Conservation (phyloP, 2,888 invertebrate species). For the Phrixothrix hirtus region DNA sequence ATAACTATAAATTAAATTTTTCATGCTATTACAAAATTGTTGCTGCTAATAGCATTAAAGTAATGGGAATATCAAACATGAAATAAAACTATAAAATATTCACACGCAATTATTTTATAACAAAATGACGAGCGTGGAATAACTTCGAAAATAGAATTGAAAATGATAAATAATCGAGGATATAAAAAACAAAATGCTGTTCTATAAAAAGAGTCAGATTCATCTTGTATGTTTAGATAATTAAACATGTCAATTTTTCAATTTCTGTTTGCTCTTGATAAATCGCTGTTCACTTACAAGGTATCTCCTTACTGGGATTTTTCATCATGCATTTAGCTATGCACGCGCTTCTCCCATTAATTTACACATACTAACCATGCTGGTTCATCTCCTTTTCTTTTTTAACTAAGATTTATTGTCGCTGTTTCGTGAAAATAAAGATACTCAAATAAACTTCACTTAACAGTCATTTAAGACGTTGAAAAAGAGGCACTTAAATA, state of each 20-base stretch:
- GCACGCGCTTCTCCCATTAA: conserved; percentile 24
- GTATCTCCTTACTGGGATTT: conserved; percentile 37
- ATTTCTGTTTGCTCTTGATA: conserved; percentile 43
- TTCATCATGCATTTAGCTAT: conserved; percentile 31
- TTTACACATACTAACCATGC: conserved; percentile 16
- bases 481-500: neutral
- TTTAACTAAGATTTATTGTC: conserved; percentile 15
- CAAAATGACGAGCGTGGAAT: conserved; percentile 33
- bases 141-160: conserved; percentile 29
- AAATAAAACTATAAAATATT: conserved; percentile 13
- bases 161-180: conserved; percentile 31
- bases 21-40: conserved; percentile 43
- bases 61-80: conserved; percentile 19
- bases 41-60: conserved; percentile 31
- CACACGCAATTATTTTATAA: conserved; percentile 18
- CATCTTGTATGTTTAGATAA: conserved; percentile 42
- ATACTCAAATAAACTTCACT: conserved; percentile 6
- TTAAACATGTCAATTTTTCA: conserved; percentile 50
- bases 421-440: conserved; percentile 14
- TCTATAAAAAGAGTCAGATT: conserved; percentile 44
- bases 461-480: conserved; percentile 3
- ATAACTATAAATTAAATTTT: conserved; percentile 48
- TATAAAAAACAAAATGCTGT: conserved; percentile 27
- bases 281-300: conserved; percentile 36
- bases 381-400: conserved; percentile 6